Percentiles rank a stretch among this genome's conserved stretches.
Conservation (phyloP, 1,140 invertebrate species). For the Drosophila simulans region DNA sequence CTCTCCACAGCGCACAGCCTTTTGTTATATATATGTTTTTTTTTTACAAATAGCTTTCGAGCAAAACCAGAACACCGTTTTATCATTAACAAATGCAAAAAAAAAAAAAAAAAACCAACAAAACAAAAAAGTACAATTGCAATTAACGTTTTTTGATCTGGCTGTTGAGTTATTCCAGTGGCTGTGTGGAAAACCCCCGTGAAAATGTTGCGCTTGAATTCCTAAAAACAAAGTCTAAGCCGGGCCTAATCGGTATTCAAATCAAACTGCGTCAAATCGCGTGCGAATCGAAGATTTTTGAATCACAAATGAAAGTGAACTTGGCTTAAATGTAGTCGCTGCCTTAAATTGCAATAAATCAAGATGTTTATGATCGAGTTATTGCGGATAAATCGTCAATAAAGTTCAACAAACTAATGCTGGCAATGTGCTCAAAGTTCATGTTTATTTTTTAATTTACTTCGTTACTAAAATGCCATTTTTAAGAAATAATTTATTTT, state of each 20-base stretch:
- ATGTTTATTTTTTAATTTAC: not conserved
- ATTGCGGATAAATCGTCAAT: not conserved
- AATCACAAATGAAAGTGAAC: slow-evolving; percentile 3
- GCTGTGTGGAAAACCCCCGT: slow-evolving; percentile 37
- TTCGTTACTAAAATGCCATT: not conserved
- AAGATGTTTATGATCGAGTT: not conserved
- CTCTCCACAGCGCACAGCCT: slow-evolving; percentile 42
- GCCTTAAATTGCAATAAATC: not conserved
- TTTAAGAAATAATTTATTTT: not conserved
- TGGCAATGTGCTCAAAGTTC: too few species aligned
- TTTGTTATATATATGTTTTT: slow-evolving; percentile 21
- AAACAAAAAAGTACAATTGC: slow-evolving; percentile 18
- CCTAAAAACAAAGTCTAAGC: slow-evolving; percentile 38
- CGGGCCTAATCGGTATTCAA: slow-evolving; percentile 40
- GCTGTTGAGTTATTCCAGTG: slow-evolving; percentile 17
- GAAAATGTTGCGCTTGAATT: slow-evolving; percentile 61
- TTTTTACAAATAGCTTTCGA: slow-evolving; percentile 29
- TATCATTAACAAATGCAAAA: slow-evolving; percentile 32
- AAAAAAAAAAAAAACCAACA: slow-evolving; percentile 11
- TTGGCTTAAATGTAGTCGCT: not conserved
- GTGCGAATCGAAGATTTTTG: slow-evolving; percentile 3
- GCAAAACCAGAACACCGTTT: slow-evolving; percentile 49
- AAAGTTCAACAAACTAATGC: not conserved
- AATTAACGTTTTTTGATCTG: slow-evolving; percentile 45
- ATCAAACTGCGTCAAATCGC: slow-evolving; percentile 13